Evolutionary conservation across 2,113 vertebrate genomes (phyloP), one percentile per base, ranked within the genome.

Genomic region (Typhlomys cinereus): DNA sequence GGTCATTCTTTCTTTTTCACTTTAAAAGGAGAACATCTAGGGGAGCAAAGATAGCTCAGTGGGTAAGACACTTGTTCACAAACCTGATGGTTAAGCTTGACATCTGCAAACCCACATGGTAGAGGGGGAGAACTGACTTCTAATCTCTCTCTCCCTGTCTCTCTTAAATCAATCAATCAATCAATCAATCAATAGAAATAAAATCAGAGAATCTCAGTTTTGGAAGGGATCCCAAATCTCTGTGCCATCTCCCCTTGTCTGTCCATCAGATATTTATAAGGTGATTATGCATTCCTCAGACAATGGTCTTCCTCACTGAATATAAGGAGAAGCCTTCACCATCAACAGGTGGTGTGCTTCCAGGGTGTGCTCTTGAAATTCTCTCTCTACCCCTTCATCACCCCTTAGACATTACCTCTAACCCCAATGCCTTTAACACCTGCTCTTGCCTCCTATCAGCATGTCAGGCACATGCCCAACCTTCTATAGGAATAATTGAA

Each of bases 321-420:
- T 41, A 64, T 41, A 70, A 74, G 11, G 31, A 70, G 39, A 34
- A 62, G 13, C 31, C 18, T 1, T 15, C 18, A 20, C 27, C 50
- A 31, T 44, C 23, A 85, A 41, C 59, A 80, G 12, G 31, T 48
- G 23, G 17, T n/a, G n/a, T n/a, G n/a, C n/a, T 52, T 7, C n/a
- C 48, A 50, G 25, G 36, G 62, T 66, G 39, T 31, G 31, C 6
- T 39, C n/a, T 89, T 71, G 41, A 18, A 46, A 13, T 25, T 59
- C 81, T 82, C 52, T 17, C 5, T 10, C 3, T 46, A 0, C 4
- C 48, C 7, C 46, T 39, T n/a, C 7, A 0, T 4, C 4, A 1
- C 13, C 10, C 11, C 18, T 13, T 44, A 2, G 5, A 15, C 9
- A 36, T 13, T 7, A 6, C 9, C 0, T 29, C 25, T n/a, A n/a